Evolutionary conservation across 2,797 vertebrate species (phyloP).

Genomic region (Lepus oiostolus): DNA sequence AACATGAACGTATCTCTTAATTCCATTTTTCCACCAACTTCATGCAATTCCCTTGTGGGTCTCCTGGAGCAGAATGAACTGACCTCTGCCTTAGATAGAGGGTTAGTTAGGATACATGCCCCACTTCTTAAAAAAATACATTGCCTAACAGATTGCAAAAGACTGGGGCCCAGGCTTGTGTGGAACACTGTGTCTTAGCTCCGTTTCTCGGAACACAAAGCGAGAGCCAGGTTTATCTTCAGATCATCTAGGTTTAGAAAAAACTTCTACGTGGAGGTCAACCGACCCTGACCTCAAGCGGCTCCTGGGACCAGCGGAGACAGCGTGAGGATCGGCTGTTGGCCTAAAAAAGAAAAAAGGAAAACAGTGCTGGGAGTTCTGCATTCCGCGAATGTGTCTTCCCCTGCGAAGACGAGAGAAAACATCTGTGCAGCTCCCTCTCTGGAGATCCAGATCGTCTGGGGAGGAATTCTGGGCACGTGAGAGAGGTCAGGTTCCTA

Average conservation of each 20-base stretch:
- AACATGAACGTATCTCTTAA: too few relatives aligned
- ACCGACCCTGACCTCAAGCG: slow-evolving; percentile 19
- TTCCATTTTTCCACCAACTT: too few relatives aligned
- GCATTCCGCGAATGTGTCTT: slow-evolving; percentile 54
- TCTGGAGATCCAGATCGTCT: neutral
- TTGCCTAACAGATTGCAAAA: slow-evolving; percentile 25
- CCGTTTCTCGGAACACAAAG: slow-evolving; percentile 20
- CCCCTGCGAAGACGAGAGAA: slow-evolving; percentile 63
- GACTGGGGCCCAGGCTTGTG: neutral
- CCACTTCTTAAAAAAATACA: neutral
- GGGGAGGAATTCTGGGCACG: slow-evolving; percentile 58
- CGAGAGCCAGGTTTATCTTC: slow-evolving; percentile 2
- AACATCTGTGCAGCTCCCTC: slow-evolving; percentile 72
- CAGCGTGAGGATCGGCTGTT: neutral
- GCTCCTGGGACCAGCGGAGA: slow-evolving; percentile 46
- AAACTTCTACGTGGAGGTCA: slow-evolving; percentile 38
- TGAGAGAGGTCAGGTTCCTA: slow-evolving; percentile 43
- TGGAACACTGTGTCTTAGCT: neutral
- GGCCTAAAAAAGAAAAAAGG: neutral
- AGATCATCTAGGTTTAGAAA: slow-evolving; percentile 36
- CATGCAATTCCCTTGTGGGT: too few relatives aligned
- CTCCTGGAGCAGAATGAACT: slow-evolving; percentile 37
- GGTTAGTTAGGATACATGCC: neutral
- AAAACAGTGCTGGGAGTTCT: neutral
- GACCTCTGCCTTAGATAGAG: neutral